A percentile compares a stretch with the other conserved stretches of the same genome.
Conservation (phyloP, 2,888 invertebrate species). For the Oxystoma pomonae region DNA sequence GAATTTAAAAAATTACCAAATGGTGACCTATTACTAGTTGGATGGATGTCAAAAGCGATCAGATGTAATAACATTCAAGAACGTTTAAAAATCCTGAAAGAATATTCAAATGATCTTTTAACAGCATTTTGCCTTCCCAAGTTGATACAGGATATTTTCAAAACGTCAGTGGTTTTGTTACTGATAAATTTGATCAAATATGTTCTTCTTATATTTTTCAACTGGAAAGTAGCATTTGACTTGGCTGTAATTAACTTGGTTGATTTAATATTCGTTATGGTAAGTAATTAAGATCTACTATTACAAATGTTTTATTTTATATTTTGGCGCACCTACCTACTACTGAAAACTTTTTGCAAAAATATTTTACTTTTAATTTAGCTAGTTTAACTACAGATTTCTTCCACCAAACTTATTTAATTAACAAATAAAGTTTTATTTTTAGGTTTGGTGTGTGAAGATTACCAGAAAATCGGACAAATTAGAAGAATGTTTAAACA, state of each 20-base stretch:
- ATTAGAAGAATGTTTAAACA: slow-evolving; percentile 2
- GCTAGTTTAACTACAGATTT: too few species aligned
- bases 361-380: too few species aligned
- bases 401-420: too few species aligned
- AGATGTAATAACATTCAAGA: not conserved
- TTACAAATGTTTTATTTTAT: too few species aligned
- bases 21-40: slow-evolving; percentile 13
- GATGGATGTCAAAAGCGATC: slow-evolving; percentile 1
- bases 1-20: slow-evolving; percentile 12
- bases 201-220: not conserved
- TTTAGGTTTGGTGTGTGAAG: slow-evolving; percentile 8
- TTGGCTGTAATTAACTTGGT: slow-evolving; percentile 6
- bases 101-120: not conserved
- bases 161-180: not conserved
- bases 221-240: not conserved
- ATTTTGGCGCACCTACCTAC: too few species aligned
- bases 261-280: not conserved
- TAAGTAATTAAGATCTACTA: not conserved
- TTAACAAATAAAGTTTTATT: too few species aligned
- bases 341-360: too few species aligned
- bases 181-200: not conserved
- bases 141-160: not conserved
- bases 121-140: not conserved
- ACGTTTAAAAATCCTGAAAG: not conserved
- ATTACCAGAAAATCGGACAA: slow-evolving; percentile 3